Evolutionary conservation across 2,113 vertebrate species (phyloP).

Genomic region (Spilogale gracilis): DNA sequence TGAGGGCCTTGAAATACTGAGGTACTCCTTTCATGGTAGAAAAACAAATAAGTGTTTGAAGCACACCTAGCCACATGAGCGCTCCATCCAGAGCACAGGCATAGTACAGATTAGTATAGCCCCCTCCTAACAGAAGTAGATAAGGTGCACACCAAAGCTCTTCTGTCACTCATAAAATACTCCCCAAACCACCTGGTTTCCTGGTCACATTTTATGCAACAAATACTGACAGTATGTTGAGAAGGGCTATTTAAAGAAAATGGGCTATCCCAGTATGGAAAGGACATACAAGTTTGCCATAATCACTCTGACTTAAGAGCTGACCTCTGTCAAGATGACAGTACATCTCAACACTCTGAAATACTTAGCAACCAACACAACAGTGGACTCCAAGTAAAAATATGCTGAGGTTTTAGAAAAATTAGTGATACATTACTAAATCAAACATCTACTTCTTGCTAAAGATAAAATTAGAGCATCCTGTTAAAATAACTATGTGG

Average conservation of each 20-base stretch:
- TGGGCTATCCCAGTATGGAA: not conserved
- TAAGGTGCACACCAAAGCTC: not conserved
- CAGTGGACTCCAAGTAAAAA: not conserved
- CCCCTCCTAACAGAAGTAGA: not conserved
- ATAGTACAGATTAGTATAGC: not conserved
- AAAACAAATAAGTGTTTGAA: not conserved
- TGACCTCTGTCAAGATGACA: not conserved
- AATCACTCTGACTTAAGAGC: not conserved
- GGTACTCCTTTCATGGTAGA: not conserved
- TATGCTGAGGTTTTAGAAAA: not conserved
- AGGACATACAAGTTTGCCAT: not conserved
- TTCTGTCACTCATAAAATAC: not conserved
- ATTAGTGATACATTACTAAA: conserved; percentile 3
- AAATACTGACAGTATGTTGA: not conserved
- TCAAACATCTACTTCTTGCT: not conserved
- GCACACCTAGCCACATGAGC: not conserved
- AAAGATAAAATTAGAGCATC: not conserved
- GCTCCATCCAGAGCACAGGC: not conserved
- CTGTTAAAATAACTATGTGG: not conserved
- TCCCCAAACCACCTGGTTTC: not conserved
- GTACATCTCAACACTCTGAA: not conserved
- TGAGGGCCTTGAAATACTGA: not conserved
- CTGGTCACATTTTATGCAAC: not conserved
- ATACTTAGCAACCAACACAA: not conserved
- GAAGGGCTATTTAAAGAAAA: conserved; percentile 13